A percentile compares a stretch with the other conserved stretches of the same genome.
These are phyloP conservation scores for Peromyscus aztecus DNA, from an alignment of 2,797 vertebrate species.

Conservation along the genomic window DNA sequence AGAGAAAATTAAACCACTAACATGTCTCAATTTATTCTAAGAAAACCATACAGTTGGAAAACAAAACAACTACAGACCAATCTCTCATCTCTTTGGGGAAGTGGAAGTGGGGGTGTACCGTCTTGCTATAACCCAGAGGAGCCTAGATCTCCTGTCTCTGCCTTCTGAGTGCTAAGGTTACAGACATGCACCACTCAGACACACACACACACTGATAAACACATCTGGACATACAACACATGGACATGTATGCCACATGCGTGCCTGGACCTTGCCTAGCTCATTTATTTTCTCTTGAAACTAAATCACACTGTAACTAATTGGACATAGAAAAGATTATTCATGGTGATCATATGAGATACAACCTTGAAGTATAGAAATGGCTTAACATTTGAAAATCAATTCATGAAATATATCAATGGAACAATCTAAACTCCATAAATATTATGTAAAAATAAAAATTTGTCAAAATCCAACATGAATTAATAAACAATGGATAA, in stretches of 20 bases:
- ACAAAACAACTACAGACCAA: neutral
- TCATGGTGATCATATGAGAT: neutral
- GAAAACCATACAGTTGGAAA: neutral
- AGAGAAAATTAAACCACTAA: conserved; percentile 4
- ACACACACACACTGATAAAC: no score
- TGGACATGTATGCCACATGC: neutral
- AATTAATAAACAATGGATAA: neutral
- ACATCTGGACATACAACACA: neutral
- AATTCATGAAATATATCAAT: neutral
- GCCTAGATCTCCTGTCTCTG: neutral
- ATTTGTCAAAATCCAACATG: neutral
- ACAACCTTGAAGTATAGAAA: neutral
- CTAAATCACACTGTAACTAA: neutral
- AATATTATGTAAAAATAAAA: neutral
- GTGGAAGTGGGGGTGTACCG: neutral
- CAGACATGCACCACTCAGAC: neutral
- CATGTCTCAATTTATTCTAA: neutral
- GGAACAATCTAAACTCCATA: conserved; percentile 16
- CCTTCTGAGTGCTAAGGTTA: neutral
- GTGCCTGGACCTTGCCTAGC: neutral
- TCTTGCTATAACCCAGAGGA: no score
- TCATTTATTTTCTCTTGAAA: neutral
- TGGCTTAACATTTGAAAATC: neutral
- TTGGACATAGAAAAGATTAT: neutral
- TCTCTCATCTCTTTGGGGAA: neutral